Evolutionary conservation across 2,888 invertebrate species (phyloP).

Genomic region (Drosophila pegasa): DNA sequence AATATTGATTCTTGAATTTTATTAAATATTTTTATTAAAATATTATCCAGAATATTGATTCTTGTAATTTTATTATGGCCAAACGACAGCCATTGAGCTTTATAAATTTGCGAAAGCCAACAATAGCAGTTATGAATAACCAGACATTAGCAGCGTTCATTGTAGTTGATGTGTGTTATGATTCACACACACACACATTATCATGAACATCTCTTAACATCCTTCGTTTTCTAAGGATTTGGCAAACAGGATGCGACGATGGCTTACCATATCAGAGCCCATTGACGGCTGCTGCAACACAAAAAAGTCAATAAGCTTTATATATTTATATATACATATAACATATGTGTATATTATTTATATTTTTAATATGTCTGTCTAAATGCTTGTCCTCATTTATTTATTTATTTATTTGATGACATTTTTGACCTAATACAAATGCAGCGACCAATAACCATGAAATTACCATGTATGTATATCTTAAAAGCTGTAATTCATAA

Average conservation of each 20-base stretch:
- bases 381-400: slow-evolving; percentile 2
- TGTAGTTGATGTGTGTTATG: slow-evolving; percentile 26
- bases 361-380: not conserved
- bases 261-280: slow-evolving; percentile 72
- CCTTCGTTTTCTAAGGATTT: slow-evolving; percentile 65
- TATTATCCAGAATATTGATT: no score
- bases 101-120: slow-evolving; percentile 22
- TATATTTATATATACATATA: not conserved
- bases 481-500: no score
- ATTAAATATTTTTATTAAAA: no score
- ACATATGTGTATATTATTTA: not conserved
- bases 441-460: slow-evolving; percentile 19
- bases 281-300: slow-evolving; percentile 44
- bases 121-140: slow-evolving; percentile 49
- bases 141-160: slow-evolving; percentile 41
- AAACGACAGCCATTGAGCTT: not conserved
- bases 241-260: slow-evolving; percentile 77
- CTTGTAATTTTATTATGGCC: slow-evolving; percentile 2
- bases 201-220: slow-evolving; percentile 57
- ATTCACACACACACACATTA: slow-evolving; percentile 29
- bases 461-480: not conserved
- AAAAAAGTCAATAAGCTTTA: slow-evolving; percentile 13
- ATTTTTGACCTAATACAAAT: not conserved
- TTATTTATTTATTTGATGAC: no score
- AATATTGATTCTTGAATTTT: no score